Percentiles rank a stretch among this genome's conserved stretches.
Evolutionary conservation across 2,797 vertebrate species (phyloP).

Genomic region (Coracias cyanogaster): DNA sequence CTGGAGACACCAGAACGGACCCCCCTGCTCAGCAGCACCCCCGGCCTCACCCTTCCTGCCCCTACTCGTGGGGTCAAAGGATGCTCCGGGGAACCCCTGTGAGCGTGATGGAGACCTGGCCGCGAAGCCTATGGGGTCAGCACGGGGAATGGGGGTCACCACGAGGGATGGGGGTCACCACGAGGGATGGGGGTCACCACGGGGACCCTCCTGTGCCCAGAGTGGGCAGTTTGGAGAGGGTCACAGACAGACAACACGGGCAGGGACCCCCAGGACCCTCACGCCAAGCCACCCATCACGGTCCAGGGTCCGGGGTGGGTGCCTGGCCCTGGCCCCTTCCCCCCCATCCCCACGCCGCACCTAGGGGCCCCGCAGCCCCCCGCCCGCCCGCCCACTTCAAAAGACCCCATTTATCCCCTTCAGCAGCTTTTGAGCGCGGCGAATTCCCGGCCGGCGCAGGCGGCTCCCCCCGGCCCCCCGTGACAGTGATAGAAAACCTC

Average conservation of each 20-base stretch:
- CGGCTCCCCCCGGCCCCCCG: constrained; percentile 26
- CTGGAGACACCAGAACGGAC: not conserved
- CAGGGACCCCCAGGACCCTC: not conserved
- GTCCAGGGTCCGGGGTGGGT: not conserved
- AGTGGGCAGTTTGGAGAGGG: not conserved
- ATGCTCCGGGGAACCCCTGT: not conserved
- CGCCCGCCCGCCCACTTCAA: constrained; percentile 75
- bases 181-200: no score
- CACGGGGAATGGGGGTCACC: not conserved
- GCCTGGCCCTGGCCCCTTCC: not conserved
- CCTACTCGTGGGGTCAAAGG: not conserved
- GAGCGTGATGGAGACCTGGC: not conserved
- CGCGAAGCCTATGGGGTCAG: not conserved
- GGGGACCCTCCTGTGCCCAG: accelerated
- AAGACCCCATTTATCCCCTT: constrained; percentile 84
- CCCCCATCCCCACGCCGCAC: not conserved
- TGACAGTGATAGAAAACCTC: constrained; percentile 62
- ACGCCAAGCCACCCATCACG: not conserved
- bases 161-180: no score
- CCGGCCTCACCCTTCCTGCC: no score
- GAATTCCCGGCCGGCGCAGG: constrained; percentile 33
- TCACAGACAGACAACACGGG: not conserved
- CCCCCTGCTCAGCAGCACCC: not conserved
- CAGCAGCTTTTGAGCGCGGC: constrained; percentile 45
- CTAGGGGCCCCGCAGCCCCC: constrained; percentile 27